These are phyloP conservation scores for Amphipyra tragopoginis DNA, from an alignment of 2,888 invertebrate genomes.

Conservation along the genomic window DNA sequence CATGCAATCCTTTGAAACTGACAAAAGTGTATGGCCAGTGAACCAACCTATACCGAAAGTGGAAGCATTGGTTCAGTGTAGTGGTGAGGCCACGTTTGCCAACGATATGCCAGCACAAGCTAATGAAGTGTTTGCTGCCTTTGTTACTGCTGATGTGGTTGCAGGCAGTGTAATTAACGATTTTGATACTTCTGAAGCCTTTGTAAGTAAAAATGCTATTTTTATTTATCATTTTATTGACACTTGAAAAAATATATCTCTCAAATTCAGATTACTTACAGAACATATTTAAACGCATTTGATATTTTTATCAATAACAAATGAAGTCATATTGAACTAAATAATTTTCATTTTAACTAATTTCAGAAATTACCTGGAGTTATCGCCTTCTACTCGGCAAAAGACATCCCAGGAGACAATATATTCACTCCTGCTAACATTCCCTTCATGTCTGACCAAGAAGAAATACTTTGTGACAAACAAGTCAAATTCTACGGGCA, in stretches of 20 bases:
- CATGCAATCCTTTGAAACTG: conserved; percentile 91
- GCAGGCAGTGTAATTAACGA: conserved; percentile 87
- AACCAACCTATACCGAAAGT: conserved; percentile 92
- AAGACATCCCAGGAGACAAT: conserved; percentile 92
- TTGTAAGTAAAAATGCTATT: conserved; percentile 82
- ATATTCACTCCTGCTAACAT: conserved; percentile 74
- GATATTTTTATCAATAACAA: too few relatives aligned
- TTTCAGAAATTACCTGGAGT: conserved; percentile 91
- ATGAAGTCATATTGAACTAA: too few relatives aligned
- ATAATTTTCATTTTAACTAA: not conserved
- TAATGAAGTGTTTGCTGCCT: conserved; percentile 92
- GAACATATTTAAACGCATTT: not conserved
- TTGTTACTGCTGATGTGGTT: conserved; percentile 87
- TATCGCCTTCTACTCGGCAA: conserved; percentile 90
- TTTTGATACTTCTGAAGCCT: conserved; percentile 90
- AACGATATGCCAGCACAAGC: conserved; percentile 91
- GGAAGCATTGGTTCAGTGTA: conserved; percentile 90
- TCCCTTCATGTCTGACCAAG: conserved; percentile 51
- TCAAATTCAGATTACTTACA: too few relatives aligned
- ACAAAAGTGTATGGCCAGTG: conserved; percentile 91
- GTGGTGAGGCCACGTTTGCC: conserved; percentile 92
- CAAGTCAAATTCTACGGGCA: conserved; percentile 74
- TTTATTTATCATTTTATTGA: not conserved
- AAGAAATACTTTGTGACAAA: conserved; percentile 84
- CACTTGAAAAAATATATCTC: too few relatives aligned